Percentiles rank a stretch among this genome's conserved stretches.
phyloP scores from a whole-genome alignment of 2,113 vertebrate species.

The Apistogramma diplotaenia region DNA sequence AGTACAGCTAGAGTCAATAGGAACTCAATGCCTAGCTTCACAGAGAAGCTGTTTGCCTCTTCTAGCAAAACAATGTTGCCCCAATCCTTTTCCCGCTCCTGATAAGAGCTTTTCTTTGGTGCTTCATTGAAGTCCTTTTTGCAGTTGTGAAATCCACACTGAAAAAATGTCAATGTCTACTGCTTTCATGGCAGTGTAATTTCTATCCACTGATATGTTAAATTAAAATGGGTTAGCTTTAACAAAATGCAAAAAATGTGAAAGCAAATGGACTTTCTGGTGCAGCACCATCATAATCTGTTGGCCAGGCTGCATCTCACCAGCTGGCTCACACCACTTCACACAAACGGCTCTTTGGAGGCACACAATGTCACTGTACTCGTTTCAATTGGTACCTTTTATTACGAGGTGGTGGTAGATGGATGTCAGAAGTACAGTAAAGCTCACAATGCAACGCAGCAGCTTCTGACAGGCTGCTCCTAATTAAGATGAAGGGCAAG shows the following conservation, averaged over 20 bases:
- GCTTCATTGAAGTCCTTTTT: not conserved
- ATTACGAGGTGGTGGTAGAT: conserved; percentile 7
- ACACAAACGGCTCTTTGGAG: conserved; percentile 41
- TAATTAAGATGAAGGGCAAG: conserved; percentile 50
- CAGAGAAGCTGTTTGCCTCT: not conserved
- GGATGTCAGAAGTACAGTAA: conserved; percentile 21
- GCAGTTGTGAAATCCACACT: not conserved
- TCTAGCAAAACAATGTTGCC: not conserved
- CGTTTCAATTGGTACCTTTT: conserved; percentile 11
- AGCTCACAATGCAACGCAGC: not conserved
- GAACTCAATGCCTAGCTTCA: not conserved
- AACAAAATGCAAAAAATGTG: not conserved
- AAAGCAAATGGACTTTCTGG: not conserved
- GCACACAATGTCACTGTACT: conserved; percentile 7
- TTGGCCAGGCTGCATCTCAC: not conserved
- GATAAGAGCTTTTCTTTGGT: not conserved
- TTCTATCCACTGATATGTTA: not conserved
- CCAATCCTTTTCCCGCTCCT: not conserved
- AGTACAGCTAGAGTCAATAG: not conserved
- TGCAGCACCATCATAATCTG: not conserved
- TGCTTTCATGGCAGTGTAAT: not conserved
- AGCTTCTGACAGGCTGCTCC: conserved; percentile 11
- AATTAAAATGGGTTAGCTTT: not conserved
- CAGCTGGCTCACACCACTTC: conserved; percentile 12
- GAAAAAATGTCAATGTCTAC: not conserved